A percentile compares a stretch with the other conserved stretches of the same genome.
phyloP scores from a whole-genome alignment of 2,888 invertebrate species.

The Nymphalis urticae region DNA sequence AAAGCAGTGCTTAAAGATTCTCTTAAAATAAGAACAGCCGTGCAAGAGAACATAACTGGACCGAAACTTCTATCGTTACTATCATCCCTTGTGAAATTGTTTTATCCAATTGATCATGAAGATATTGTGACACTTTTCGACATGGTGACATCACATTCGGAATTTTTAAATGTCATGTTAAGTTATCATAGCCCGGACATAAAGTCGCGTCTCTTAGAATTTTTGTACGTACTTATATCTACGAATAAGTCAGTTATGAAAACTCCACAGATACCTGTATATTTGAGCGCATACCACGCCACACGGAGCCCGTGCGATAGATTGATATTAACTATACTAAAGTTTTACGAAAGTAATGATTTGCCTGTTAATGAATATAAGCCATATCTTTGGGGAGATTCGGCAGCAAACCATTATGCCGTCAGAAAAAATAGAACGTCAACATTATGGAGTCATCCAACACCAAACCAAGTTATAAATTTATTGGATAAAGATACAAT shows the following conservation, averaged over 20 bases:
- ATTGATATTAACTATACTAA: constrained; percentile 84
- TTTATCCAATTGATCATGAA: constrained; percentile 75
- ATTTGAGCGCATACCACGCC: constrained; percentile 89
- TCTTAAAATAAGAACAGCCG: constrained; percentile 72
- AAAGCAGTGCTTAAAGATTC: constrained; percentile 86
- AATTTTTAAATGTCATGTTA: constrained; percentile 86
- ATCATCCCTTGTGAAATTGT: constrained; percentile 78
- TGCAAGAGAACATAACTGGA: constrained; percentile 58
- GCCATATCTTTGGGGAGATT: constrained; percentile 92
- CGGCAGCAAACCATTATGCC: constrained; percentile 89
- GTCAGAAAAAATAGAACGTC: constrained; percentile 79
- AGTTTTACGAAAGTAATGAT: constrained; percentile 85
- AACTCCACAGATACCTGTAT: constrained; percentile 86
- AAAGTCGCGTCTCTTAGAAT: constrained; percentile 83
- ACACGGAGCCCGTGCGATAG: constrained; percentile 86
- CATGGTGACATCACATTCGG: constrained; percentile 89
- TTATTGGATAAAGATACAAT: constrained; percentile 85
- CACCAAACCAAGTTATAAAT: constrained; percentile 87
- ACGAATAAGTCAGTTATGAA: constrained; percentile 85
- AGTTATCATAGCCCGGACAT: constrained; percentile 72
- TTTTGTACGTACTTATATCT: constrained; percentile 83
- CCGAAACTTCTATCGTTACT: constrained; percentile 80
- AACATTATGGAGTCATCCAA: constrained; percentile 86
- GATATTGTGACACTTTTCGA: constrained; percentile 83
- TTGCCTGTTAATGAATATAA: constrained; percentile 85